These are phyloP conservation scores for Enteromius trimaculatus DNA, from an alignment of 2,797 vertebrate species.

Conservation along the genomic window DNA sequence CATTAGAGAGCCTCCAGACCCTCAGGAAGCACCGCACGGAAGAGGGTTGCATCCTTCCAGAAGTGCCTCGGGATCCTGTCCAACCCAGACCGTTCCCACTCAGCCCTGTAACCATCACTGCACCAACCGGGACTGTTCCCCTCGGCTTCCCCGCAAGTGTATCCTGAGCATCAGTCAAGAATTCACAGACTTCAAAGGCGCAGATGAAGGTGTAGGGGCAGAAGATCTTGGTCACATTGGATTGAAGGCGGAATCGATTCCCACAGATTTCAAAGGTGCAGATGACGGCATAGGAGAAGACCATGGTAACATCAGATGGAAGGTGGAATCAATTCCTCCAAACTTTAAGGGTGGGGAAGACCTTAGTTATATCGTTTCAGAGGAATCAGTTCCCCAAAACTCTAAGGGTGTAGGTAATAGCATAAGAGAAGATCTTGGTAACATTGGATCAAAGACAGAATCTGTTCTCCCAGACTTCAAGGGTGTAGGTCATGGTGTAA, in stretches of 20 bases:
- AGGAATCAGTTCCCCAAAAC: neutral
- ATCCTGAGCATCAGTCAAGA: constrained; percentile 77
- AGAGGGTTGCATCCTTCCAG: constrained; percentile 66
- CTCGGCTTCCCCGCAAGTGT: constrained; percentile 56
- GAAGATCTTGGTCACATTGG: neutral
- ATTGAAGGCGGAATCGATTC: neutral
- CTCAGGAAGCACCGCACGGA: constrained; percentile 66
- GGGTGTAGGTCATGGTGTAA: neutral
- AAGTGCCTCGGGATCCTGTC: constrained; percentile 74
- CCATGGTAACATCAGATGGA: neutral
- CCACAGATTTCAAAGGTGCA: constrained; percentile 53
- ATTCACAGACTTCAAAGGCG: constrained; percentile 96
- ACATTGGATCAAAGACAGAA: neutral
- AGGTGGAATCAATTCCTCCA: constrained; percentile 54
- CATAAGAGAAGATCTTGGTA: neutral
- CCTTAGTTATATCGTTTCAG: neutral
- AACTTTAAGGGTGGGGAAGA: neutral
- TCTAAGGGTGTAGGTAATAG: neutral
- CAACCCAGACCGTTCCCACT: neutral
- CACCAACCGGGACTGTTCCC: constrained; percentile 28
- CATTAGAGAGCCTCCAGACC: constrained; percentile 77
- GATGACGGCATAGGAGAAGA: neutral
- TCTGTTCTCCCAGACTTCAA: neutral
- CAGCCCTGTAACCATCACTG: neutral
- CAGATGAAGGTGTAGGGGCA: constrained; percentile 74